Evolutionary conservation across 1,140 invertebrate species (phyloP), one percentile per base, ranked within the genome.

Genomic region (Rhizoglyphus robini): DNA sequence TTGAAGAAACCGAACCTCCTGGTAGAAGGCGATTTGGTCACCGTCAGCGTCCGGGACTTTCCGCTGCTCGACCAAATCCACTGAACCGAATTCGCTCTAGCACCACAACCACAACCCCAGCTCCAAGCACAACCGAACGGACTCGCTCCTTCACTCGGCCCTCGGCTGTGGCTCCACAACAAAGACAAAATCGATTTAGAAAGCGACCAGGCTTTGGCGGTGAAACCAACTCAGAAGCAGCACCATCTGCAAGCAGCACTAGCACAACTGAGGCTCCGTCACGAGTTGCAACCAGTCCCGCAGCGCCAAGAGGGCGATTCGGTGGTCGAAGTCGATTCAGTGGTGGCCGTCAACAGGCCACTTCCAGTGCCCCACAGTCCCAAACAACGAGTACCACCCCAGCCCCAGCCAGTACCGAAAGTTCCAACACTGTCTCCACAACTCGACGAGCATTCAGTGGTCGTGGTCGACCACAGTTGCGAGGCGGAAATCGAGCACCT

Each of bases 21-120:
- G 1, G 27, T 20, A 48, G 58, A 66, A 32, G 47, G 23, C 49
- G 54, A 31, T 66, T 66, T 29, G 65, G 65, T 54, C 20, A 63
- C 29, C 64, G 65, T n/a, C n/a, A n/a, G 29, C 57, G 65, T 30
- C 65, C 54, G 27, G 31, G 31, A 25, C 23, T 34, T 2, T 18
- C 31, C 2, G 11, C 51, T 5, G n/a, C 8, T 20, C 34, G 58
- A 46, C 20, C 58, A 27, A 61, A n/a, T 38, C 27, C 58, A 32
- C 41, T 63, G n/a, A 49, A 47, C n/a, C n/a, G 65, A 36, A 23
- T 18, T 25, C 57, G 58, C 23, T 31, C 54, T 4, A 66, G 58
- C 4, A 66, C 58, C 18, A 66, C 65, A 4, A 66, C 65, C 2
- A 66, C 65, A 15, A 25, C 65, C 15, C 4, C 34, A 23, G 5